Percentiles rank a stretch among this genome's conserved stretches.
Conservation (phyloP, 1,140 invertebrate species). For the Diprion similis region DNA sequence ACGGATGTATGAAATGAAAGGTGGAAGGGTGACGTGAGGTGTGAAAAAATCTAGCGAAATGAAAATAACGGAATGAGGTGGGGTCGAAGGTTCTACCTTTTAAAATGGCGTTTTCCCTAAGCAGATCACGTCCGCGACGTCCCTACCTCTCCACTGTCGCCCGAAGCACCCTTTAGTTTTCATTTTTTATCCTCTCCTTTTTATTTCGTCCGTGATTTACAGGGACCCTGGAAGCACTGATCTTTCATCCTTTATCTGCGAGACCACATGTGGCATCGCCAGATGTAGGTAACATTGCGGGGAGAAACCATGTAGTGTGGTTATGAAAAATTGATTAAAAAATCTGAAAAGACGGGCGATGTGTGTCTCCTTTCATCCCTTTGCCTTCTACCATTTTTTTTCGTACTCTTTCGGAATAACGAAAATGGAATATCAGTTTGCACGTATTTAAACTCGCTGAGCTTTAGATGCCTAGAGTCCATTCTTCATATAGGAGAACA, state of each 20-base stretch:
- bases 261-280: not conserved
- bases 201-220: constrained; percentile 3
- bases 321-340: too few species aligned
- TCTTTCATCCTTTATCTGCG: not conserved
- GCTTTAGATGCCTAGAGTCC: too few species aligned
- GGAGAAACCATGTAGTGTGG: too few species aligned
- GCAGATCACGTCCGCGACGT: not conserved
- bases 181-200: not conserved
- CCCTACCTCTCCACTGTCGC: not conserved
- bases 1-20: not conserved
- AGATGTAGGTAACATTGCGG: too few species aligned
- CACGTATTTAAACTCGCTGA: too few species aligned
- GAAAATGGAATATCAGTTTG: too few species aligned
- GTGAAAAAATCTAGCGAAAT: not conserved
- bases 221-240: not conserved
- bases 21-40: too few species aligned
- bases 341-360: too few species aligned
- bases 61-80: not conserved
- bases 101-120: not conserved
- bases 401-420: too few species aligned
- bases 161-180: not conserved
- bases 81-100: not conserved
- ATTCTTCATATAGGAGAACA: too few species aligned
- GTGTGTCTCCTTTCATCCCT: too few species aligned
- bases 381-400: too few species aligned